Evolutionary conservation across 2,113 vertebrate species (phyloP).

Genomic region (Ammodytes marinus): DNA sequence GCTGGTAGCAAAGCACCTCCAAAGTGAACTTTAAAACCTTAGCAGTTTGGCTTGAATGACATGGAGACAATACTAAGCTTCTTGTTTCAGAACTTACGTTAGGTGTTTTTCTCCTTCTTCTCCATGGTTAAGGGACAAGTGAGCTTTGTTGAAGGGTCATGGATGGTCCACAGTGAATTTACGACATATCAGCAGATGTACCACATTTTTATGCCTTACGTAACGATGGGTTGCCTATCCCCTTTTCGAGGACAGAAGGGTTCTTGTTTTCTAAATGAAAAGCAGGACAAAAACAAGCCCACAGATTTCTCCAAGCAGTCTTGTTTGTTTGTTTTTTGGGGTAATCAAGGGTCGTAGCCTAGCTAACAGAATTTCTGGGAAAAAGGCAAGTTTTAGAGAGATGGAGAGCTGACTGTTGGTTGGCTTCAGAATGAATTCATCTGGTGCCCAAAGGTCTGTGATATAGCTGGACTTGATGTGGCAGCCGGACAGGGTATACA

Average conservation of each 20-base stretch:
- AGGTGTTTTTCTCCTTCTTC: constrained; percentile 50
- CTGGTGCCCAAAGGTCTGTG: constrained; percentile 10
- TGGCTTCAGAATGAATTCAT: constrained; percentile 25
- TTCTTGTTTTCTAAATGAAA: constrained; percentile 79
- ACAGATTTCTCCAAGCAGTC: constrained; percentile 60
- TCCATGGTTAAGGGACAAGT: constrained; percentile 55
- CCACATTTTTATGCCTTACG: constrained; percentile 79
- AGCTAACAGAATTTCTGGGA: constrained; percentile 45
- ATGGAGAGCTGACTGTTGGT: neutral
- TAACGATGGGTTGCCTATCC: constrained; percentile 70
- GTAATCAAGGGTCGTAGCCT: constrained; percentile 61
- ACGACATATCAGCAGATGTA: constrained; percentile 79
- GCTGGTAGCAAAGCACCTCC: neutral
- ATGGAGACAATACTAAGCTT: neutral
- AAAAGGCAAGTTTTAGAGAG: constrained; percentile 27
- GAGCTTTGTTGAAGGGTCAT: constrained; percentile 69
- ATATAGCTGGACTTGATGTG: constrained; percentile 13
- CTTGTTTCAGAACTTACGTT: constrained; percentile 42
- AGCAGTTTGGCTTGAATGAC: constrained; percentile 10
- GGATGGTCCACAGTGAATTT: constrained; percentile 66
- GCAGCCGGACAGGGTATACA: constrained; percentile 13
- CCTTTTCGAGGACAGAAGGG: constrained; percentile 73
- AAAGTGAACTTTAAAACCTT: constrained; percentile 19
- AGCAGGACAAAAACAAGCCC: constrained; percentile 72
- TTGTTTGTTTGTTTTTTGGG: constrained; percentile 74